Base-by-base conservation (phyloP, 2,797 vertebrate species). In the Urophycis tenuis region DNA sequence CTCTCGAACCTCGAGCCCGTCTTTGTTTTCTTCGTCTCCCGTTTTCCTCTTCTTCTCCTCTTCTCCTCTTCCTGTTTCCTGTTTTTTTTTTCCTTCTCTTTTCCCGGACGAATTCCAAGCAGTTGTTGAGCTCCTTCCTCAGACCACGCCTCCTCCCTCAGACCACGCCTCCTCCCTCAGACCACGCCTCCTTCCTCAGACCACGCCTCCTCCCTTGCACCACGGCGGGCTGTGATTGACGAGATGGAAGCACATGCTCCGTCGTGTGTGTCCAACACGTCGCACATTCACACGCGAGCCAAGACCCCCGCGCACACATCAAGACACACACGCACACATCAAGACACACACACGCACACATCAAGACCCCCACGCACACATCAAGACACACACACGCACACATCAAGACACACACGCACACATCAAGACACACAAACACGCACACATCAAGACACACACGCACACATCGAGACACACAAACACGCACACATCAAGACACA, bases 221-320 rank as follows among this genome's bases (percentile, higher is more conserved):
- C 34, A 80, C 71, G 67, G 74, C 86, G 82, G 83, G 84, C 86
- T 81, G 78, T 85, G 85, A 81, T 32, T 84, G 86, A 86, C 85
- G 82, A 76, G 87, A 79, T 84, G 76, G 74, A 17, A 60, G 49
- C 19, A 60, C 76, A 70, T 19, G 35, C 49, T 75, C 77, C 77
- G 80, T 11, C 30, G 22, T 32, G 22, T 49, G 31, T 34, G 25
- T 71, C 15, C 64, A 22, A 31, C 75, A 69, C 45, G 8, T 33
- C 19, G 41, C 30, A 71, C 29, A 32, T 14, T 32, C 31, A n/a
- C 29, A 19, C 29, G 29, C 4, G 39, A 12, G 39, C 35, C 30
- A 67, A 19, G 17, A 35, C 34, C 34, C 34, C 34, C 34, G n/a
- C 74, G 11, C 64, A 32, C 9, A 67, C 15, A 36, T 17, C 39